Base-by-base conservation (phyloP, 2,113 vertebrate genomes). In the Lichenostomus cassidix region DNA sequence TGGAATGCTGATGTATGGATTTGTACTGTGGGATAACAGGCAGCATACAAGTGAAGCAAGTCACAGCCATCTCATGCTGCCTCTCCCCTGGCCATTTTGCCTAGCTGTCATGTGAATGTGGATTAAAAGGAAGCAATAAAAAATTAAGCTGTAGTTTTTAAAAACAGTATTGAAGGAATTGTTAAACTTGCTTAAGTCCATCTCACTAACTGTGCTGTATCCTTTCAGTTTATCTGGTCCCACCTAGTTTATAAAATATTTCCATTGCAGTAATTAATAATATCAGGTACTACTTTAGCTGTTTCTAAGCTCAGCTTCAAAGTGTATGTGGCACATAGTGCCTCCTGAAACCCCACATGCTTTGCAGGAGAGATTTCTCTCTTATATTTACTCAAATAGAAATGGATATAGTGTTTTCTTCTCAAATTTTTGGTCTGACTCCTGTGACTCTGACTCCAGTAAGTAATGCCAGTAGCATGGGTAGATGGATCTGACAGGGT, bases 401-500 rank as follows among this genome's bases (percentile, higher is more conserved):
- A 92, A 93, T 69, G 63, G 27, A 52, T 79, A 59, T 62, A 73
- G 46, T 86, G 74, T 91, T 95, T 94, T 93, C 82, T 91, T 93
- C 95, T 90, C 59, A 94, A 95, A 89, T 73, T 95, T 96, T 97
- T 87, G 74, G 86, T 83, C n/a, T 97, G 87, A 96, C 97, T 98
- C 89, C 82, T 97, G 97, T 96, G 97, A 97, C 97, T 97, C 94
- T 78, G 92, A 94, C 96, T 98, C 91, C 96, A 97, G 97, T 97
- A 97, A 97, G 97, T 97, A 97, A 98, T 97, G 83, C 94, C 94
- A 79, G 94, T 24, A 92, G 96, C 94, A 81, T 83, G 96, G 97
- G 97, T 97, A 97, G 98, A 97, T 91, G 92, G 95, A 97, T 96
- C 97, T 97, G 98, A 97, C 98, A 97, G 98, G 94, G 86, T 52